Evolutionary conservation across 1,140 invertebrate species (phyloP), one percentile per base, ranked within the genome.

Genomic region (Macrostomum lignano): DNA sequence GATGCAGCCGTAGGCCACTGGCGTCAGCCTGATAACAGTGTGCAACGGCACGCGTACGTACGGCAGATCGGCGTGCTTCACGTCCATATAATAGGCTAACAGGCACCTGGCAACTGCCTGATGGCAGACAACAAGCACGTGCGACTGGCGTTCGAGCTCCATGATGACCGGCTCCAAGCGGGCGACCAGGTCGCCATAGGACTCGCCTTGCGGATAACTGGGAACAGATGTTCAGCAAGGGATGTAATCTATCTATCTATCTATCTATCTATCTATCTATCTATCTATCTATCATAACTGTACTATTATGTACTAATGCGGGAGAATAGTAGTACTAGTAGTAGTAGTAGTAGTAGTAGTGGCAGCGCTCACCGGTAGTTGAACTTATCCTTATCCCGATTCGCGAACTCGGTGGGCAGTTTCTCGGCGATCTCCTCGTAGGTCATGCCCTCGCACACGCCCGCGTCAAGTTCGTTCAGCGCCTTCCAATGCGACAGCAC

Each of bases 401-500:
- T 71, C 38, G 73, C 71, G 61, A 96, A 98, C 48, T 96, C 88
- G 32, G 76, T 73, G 1, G 91, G 91, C 59, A 77, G 93, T 45
- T 78, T 74, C 31, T 70, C 67, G 40, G 78, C 70, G 38, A 99
- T 98, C 58, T 96, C 82, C 48, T 88, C 79, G 46, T 99, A 98
- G 0, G 86, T 94, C 74, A 98, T 82, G 52, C 88, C 84, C 57
- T 98, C 91, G 59, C 88, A 98, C 38, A 91, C 91, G 30, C 91
- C 88, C 78, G 88, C 88, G 62, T 98, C 82, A 40, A 98, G 94
- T 65, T 98, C 91, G 58, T 96, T 96, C 1, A 98, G 62, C 7
- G 84, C 81, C 58, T 94, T 94, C 67, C 82, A 66, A n/a, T n/a
- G n/a, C 47, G 86, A 66, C 60, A 96, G 86, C 9, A 9, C 31